Base-by-base conservation (phyloP, 2,113 vertebrate genomes). In the Muscicapa adusta region DNA sequence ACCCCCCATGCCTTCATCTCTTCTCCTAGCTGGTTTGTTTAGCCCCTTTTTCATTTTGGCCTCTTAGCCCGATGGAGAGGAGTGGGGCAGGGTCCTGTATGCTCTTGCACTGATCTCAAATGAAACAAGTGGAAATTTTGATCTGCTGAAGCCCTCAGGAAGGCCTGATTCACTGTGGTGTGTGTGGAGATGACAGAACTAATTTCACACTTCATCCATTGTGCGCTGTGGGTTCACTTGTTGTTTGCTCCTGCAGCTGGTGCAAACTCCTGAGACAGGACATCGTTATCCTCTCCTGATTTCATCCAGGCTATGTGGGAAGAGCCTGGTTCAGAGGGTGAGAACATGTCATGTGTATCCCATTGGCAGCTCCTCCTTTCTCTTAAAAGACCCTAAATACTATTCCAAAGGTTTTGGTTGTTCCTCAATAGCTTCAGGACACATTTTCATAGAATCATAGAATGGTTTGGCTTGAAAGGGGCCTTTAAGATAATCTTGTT, bases 141-240 rank as follows among this genome's bases (percentile, higher is more conserved):
- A 78, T 92, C 62, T 89, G 88, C 34, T 76, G 94, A 80, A 33
- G 25, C 20, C 18, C 66, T 38, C 53, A 71, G 33, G 62, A 96
- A 92, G 68, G 85, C 14, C 71, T 76, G 51, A n/a, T 76, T 71
- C 86, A 70, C 34, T 5, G 10, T 79, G 83, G 80, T 72, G 82
- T 72, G 56, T 34, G 60, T 73, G 65, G 84, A 85, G 91, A 91
- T 90, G 95, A 92, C 85, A 97, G 94, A 74, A 88, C 63, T 71
- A 58, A 16, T 96, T 95, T 96, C 94, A 91, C 71, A 92, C 76
- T 74, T 96, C 88, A 87, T 92, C 81, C 56, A 33, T 95, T 94
- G 93, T 66, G 60, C 87, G 1, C 96, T 57, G 96, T 85, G 77
- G 88, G 89, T 61, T 92, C 85, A 16, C 85, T 79, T 66, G 45